Evolutionary conservation across 1,140 invertebrate genomes (phyloP).

Genomic region (Listronotus bonariensis): DNA sequence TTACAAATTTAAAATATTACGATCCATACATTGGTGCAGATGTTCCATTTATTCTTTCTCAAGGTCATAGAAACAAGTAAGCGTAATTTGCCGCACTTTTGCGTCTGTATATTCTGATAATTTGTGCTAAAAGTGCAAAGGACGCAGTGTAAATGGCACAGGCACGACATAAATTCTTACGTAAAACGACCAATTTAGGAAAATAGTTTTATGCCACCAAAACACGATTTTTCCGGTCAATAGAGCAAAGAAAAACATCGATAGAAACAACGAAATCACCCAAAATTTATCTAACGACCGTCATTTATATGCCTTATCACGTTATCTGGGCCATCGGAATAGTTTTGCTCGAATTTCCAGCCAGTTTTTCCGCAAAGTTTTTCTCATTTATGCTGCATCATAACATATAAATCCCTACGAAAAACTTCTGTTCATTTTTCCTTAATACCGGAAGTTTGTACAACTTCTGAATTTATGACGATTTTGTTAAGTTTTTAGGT

Average conservation of each 20-base stretch:
- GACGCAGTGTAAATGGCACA: too few relatives aligned
- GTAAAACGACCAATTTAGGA: not conserved
- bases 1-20: too few relatives aligned
- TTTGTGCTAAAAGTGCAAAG: too few relatives aligned
- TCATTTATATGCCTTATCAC: constrained; percentile 34
- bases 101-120: too few relatives aligned
- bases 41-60: too few relatives aligned
- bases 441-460: constrained; percentile 26
- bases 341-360: constrained; percentile 19
- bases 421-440: constrained; percentile 39
- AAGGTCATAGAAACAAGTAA: too few relatives aligned
- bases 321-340: constrained; percentile 20
- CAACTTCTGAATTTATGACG: constrained; percentile 24
- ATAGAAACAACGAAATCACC: constrained; percentile 11
- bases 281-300: constrained; percentile 14
- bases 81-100: too few relatives aligned
- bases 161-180: too few relatives aligned
- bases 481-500: constrained; percentile 13
- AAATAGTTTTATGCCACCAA: not conserved
- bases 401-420: constrained; percentile 31
- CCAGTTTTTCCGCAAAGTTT: constrained; percentile 13
- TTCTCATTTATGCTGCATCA: constrained; percentile 28
- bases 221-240: constrained; percentile 15
- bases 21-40: too few relatives aligned
- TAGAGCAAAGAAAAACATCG: constrained; percentile 23